Evolutionary conservation across 2,797 vertebrate species (phyloP).

Genomic region (Sebastes jordani): DNA sequence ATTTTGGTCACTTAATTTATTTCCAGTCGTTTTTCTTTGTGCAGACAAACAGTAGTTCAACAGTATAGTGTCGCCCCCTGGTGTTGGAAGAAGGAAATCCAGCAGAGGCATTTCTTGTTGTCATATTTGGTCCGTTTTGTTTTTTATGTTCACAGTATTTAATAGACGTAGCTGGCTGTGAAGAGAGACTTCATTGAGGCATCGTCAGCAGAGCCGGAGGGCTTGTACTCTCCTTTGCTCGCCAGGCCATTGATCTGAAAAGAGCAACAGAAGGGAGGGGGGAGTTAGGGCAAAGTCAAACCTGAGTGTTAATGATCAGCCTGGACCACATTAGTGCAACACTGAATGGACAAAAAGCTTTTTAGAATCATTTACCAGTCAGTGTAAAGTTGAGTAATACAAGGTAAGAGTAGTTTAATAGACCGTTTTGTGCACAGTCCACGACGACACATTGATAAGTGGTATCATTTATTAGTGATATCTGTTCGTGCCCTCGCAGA

Average conservation of each 20-base stretch:
- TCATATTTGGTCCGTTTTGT: constrained; percentile 62
- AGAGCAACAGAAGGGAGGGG: background rate
- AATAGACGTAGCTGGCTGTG: constrained; percentile 92
- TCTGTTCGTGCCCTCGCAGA: background rate
- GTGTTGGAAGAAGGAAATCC: background rate
- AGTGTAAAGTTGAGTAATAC: constrained; percentile 22
- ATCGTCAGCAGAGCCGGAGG: constrained; percentile 82
- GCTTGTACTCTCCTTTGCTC: constrained; percentile 90
- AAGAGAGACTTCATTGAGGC: constrained; percentile 90
- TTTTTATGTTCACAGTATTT: constrained; percentile 53
- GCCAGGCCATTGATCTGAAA: constrained; percentile 91
- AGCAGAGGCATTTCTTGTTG: constrained; percentile 5
- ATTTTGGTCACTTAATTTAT: constrained; percentile 64
- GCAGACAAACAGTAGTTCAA: constrained; percentile 61
- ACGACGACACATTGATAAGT: constrained; percentile 1
- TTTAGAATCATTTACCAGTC: constrained; percentile 57
- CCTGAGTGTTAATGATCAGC: constrained; percentile 73
- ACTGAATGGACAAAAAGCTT: constrained; percentile 18
- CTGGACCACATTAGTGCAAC: constrained; percentile 15
- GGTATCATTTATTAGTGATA: background rate
- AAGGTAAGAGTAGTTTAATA: constrained; percentile 22
- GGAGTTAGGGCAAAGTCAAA: constrained; percentile 62
- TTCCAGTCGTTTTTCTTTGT: constrained; percentile 50
- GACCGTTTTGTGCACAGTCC: background rate
- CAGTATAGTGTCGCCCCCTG: constrained; percentile 10